phyloP scores from a whole-genome alignment of 2,888 invertebrate species.

The Hemistola chrysoprasaria region DNA sequence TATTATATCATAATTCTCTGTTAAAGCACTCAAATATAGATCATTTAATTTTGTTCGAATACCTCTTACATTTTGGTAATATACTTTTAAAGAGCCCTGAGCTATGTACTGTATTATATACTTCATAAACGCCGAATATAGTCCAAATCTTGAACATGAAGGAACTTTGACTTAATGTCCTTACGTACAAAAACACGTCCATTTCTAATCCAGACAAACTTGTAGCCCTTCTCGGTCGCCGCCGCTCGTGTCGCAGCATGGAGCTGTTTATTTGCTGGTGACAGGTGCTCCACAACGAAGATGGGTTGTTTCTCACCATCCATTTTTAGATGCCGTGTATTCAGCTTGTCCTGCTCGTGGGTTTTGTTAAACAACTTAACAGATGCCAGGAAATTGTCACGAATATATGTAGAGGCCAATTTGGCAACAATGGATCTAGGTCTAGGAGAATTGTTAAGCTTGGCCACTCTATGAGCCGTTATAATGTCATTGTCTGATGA shows the following conservation, averaged over 20 bases:
- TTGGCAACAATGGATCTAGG: too few species aligned
- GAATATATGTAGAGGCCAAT: background rate
- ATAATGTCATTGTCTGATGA: background rate
- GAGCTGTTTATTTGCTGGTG: too few species aligned
- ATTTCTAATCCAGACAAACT: background rate
- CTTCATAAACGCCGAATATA: background rate
- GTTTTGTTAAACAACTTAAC: background rate
- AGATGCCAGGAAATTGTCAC: background rate
- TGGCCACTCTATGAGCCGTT: background rate
- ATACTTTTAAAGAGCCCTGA: background rate
- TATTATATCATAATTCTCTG: background rate
- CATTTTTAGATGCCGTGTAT: background rate
- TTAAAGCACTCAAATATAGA: background rate
- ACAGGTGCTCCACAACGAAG: too few species aligned
- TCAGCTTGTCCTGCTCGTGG: background rate
- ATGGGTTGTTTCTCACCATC: background rate
- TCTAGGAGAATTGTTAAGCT: too few species aligned
- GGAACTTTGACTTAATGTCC: background rate
- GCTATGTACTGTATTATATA: background rate
- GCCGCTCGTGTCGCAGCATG: too few species aligned
- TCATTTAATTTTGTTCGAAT: background rate
- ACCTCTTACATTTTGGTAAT: slow-evolving; percentile 5
- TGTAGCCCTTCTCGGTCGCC: too few species aligned
- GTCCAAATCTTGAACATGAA: background rate
- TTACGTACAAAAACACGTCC: slow-evolving; percentile 2